Conservation (phyloP, 2,888 invertebrate genomes). For the Microdon myrmicae region DNA sequence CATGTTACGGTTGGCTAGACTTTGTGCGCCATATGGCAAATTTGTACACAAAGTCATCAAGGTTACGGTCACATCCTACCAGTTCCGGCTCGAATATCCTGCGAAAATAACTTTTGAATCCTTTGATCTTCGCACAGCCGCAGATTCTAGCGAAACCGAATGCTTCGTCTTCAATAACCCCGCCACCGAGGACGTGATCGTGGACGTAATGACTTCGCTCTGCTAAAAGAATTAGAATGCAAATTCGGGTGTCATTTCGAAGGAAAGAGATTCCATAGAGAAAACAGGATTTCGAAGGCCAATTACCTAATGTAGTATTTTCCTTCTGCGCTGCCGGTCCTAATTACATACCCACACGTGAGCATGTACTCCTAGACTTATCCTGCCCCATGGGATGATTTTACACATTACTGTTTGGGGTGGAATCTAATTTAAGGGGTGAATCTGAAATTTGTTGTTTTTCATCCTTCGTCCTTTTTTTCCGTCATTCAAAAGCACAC, state of each 20-base stretch:
- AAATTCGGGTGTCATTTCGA: constrained; percentile 27
- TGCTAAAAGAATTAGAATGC: constrained; percentile 47
- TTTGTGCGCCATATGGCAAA: constrained; percentile 16
- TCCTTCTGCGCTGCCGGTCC: constrained; percentile 1
- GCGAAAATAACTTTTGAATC: constrained; percentile 32
- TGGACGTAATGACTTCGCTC: constrained; percentile 37
- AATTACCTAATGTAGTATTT: constrained; percentile 24
- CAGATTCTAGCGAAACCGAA: neutral
- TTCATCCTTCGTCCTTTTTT: neutral
- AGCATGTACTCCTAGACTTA: neutral
- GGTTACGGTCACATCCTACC: constrained; percentile 39
- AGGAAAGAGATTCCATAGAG: constrained; percentile 16
- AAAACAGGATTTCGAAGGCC: constrained; percentile 6
- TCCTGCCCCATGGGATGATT: constrained; percentile 2
- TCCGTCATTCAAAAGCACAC: neutral
- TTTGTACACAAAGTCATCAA: constrained; percentile 46
- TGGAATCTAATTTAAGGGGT: constrained; percentile 10
- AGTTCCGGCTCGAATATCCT: constrained; percentile 41
- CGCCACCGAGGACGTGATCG: too few species aligned
- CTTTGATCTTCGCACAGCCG: constrained; percentile 33
- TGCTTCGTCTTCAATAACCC: too few species aligned
- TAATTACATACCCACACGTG: constrained; percentile 24
- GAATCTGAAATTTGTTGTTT: neutral
- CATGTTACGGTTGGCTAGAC: constrained; percentile 16
- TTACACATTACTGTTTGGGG: constrained; percentile 22